Conservation (phyloP, 2,113 vertebrate species). For the Daphoenositta chrysoptera region DNA sequence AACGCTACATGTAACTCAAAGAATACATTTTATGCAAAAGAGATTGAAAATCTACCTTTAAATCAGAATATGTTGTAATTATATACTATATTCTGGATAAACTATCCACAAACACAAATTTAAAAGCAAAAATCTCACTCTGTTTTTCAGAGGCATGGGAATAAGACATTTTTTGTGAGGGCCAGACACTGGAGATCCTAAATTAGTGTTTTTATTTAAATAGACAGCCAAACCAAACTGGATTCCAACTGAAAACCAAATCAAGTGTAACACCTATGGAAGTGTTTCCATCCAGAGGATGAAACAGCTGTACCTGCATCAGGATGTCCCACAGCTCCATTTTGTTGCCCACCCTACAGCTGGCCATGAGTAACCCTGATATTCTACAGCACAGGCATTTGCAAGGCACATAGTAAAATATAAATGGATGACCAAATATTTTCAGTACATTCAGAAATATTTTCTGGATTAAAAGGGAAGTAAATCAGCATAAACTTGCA, state of each 20-base stretch:
- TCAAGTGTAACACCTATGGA: background rate
- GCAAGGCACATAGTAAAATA: conserved; percentile 45
- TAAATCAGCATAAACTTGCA: background rate
- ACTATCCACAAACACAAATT: background rate
- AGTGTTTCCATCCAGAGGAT: background rate
- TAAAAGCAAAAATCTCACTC: background rate
- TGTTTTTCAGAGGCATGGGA: background rate
- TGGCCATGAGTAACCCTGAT: background rate
- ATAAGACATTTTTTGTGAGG: background rate
- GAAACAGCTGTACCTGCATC: background rate
- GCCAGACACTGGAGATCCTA: background rate
- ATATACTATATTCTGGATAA: background rate
- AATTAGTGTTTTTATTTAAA: background rate
- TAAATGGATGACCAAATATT: background rate
- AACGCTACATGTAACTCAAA: background rate
- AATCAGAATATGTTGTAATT: background rate
- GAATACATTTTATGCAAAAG: background rate
- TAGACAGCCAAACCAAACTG: background rate
- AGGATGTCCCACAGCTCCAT: background rate
- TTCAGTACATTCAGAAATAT: conserved; percentile 64
- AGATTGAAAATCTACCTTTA: background rate
- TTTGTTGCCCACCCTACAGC: background rate
- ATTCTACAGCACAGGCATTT: background rate
- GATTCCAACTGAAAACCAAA: background rate
- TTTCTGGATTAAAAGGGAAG: conserved; percentile 31